Conservation (phyloP, 2,797 vertebrate genomes). For the Poecile montanus region DNA sequence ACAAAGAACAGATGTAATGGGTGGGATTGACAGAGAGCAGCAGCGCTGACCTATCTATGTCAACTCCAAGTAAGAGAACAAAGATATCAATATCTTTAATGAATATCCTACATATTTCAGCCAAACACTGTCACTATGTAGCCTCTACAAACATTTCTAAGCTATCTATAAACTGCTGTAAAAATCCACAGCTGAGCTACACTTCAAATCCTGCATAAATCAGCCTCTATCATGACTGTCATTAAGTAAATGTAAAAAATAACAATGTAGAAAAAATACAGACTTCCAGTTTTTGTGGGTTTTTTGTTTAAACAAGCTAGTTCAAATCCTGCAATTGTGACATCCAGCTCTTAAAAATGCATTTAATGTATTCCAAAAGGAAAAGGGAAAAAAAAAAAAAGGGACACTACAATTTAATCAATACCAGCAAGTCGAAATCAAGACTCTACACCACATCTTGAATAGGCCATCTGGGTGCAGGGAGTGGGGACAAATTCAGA, state of each 20-base stretch:
- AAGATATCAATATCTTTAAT: not conserved
- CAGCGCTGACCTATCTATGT: not conserved
- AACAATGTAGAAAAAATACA: constrained; percentile 8
- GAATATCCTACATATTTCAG: not conserved
- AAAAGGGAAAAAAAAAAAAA: not conserved
- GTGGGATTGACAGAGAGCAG: not conserved
- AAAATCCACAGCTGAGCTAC: not conserved
- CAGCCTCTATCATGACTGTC: not conserved
- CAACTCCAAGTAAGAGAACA: not conserved
- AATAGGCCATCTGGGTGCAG: not conserved
- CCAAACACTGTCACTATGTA: not conserved
- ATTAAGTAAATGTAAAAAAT: not conserved
- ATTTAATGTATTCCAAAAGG: not conserved
- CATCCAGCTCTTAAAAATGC: not conserved
- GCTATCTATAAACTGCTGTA: not conserved
- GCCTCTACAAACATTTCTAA: not conserved
- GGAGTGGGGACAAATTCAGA: not conserved
- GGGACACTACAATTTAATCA: not conserved
- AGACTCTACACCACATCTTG: not conserved
- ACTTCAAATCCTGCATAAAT: constrained; percentile 1
- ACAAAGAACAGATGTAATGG: not conserved
- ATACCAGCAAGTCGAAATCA: not conserved
- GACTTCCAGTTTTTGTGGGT: constrained; percentile 17
- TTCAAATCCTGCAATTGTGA: constrained; percentile 41
- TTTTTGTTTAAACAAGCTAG: constrained; percentile 22